These are phyloP conservation scores for human DNA, from an alignment of 2,113 vertebrate species.

Conservation along the genomic window GRCh38 chr6:117198501-117199000, in stretches of 20 bases:
- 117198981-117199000: background rate
- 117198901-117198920: background rate
- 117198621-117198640: background rate
- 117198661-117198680: background rate
- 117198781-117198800: background rate
- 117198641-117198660: background rate
- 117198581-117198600: background rate
- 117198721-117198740: background rate
- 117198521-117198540: background rate
- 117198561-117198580: background rate
- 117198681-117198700: background rate
- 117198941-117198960: background rate
- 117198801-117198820: background rate
- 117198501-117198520: background rate
- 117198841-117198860: background rate
- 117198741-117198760: background rate
- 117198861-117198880: background rate
- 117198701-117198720: background rate
- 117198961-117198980: background rate
- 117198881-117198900: background rate
- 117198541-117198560: background rate
- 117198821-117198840: background rate
- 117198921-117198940: background rate
- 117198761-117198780: background rate
- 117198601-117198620: background rate